Evolutionary conservation across 2,888 invertebrate genomes (phyloP).

Genomic region (Thera obeliscata): DNA sequence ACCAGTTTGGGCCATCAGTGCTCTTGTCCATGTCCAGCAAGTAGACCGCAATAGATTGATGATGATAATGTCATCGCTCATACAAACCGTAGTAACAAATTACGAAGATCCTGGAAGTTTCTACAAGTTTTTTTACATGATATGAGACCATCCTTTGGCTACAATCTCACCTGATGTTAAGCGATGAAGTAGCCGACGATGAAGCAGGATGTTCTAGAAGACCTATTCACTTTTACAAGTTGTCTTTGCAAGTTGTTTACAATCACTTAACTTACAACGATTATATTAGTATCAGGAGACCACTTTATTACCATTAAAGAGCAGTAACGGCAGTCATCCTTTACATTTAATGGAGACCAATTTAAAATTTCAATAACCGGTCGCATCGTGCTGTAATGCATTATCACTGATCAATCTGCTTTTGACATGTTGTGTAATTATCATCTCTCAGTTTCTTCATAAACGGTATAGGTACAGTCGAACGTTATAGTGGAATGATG

Average conservation of each 20-base stretch:
- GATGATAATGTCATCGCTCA: neutral
- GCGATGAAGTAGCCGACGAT: too few relatives aligned
- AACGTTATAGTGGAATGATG: constrained; percentile 13
- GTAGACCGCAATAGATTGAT: too few relatives aligned
- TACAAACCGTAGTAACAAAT: neutral
- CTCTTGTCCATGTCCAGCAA: too few relatives aligned
- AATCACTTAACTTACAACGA: constrained; percentile 42
- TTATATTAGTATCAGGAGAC: constrained; percentile 22
- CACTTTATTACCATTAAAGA: constrained; percentile 40
- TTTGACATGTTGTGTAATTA: constrained; percentile 74
- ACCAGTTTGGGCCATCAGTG: too few relatives aligned
- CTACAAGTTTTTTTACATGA: neutral
- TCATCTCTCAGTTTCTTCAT: constrained; percentile 62
- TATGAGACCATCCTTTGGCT: too few relatives aligned
- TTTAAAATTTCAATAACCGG: constrained; percentile 60
- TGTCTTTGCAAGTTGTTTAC: constrained; percentile 40
- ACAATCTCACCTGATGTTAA: too few relatives aligned
- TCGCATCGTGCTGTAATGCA: constrained; percentile 54
- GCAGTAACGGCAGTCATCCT: constrained; percentile 42
- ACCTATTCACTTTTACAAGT: too few relatives aligned
- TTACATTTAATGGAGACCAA: constrained; percentile 57
- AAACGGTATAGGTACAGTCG: constrained; percentile 47
- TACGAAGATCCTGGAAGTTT: neutral
- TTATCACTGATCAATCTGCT: constrained; percentile 72
- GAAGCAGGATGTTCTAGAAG: too few relatives aligned